Evolutionary conservation across 2,113 vertebrate species (phyloP).

Genomic region (Podarcis raffonei): DNA sequence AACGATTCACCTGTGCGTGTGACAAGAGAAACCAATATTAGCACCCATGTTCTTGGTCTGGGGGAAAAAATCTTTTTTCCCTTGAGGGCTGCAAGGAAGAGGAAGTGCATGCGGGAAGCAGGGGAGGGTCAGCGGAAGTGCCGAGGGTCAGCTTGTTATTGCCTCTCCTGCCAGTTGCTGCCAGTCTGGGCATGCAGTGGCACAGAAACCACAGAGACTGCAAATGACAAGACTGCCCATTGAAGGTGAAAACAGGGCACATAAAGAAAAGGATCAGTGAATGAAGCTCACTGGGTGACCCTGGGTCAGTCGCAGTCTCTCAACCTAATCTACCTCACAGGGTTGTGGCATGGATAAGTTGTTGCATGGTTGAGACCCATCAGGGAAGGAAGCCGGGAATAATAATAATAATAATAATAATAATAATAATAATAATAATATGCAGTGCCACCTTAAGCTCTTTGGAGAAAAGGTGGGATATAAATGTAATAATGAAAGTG

Average conservation of each 20-base stretch:
- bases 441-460: too few species aligned
- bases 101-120: not conserved
- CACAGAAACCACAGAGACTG: not conserved
- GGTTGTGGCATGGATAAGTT: too few species aligned
- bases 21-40: slow-evolving; percentile 45
- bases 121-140: not conserved
- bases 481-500: not conserved
- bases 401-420: too few species aligned
- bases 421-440: too few species aligned
- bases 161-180: slow-evolving; percentile 6
- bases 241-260: slow-evolving; percentile 1
- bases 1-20: slow-evolving; percentile 85
- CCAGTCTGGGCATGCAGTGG: not conserved
- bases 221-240: not conserved
- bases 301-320: too few species aligned
- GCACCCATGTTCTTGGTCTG: not conserved
- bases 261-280: not conserved
- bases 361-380: too few species aligned
- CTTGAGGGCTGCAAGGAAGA: not conserved
- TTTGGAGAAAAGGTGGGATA: not conserved
- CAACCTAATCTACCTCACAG: too few species aligned
- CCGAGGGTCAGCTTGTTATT: not conserved
- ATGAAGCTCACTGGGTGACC: not conserved
- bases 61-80: not conserved
- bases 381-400: too few species aligned